phyloP scores from a whole-genome alignment of 1,140 invertebrate genomes.

The Drosophila quadrilineata region DNA sequence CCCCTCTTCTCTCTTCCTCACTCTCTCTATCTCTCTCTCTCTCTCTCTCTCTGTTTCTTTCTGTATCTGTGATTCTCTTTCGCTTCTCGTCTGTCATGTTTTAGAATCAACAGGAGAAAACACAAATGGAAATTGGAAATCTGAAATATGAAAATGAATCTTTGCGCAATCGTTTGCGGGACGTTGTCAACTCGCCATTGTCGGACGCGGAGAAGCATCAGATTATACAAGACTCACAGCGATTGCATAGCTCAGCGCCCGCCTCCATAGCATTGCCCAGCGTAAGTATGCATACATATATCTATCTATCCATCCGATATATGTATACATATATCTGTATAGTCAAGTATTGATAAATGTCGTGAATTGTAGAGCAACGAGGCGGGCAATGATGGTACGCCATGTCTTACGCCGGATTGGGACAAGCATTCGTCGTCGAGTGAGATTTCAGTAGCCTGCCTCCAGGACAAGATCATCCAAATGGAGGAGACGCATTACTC shows the following conservation, averaged over 20 bases:
- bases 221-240: constrained; percentile 86
- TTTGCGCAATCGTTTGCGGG: constrained; percentile 87
- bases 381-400: constrained; percentile 81
- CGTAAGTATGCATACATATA: too few relatives aligned
- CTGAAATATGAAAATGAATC: constrained; percentile 88
- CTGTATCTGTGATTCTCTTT: too few relatives aligned
- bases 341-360: not conserved
- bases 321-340: too few relatives aligned
- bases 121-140: constrained; percentile 85
- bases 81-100: too few relatives aligned
- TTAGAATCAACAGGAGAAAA: constrained; percentile 83
- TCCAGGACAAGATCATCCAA: constrained; percentile 95
- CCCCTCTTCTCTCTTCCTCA: too few relatives aligned
- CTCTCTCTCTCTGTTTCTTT: constrained; percentile 7
- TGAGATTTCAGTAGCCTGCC: constrained; percentile 94
- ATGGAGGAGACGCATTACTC: constrained; percentile 85
- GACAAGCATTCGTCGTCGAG: constrained; percentile 93
- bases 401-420: constrained; percentile 89
- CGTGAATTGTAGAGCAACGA: constrained; percentile 43
- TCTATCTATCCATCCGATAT: too few relatives aligned
- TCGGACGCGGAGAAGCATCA: constrained; percentile 92
- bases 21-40: too few relatives aligned
- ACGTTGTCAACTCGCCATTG: constrained; percentile 89
- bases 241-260: constrained; percentile 85
- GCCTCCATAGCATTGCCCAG: constrained; percentile 84